Evolutionary conservation across 2,797 vertebrate genomes (phyloP).

Genomic region (Perdix hodgsoniae): DNA sequence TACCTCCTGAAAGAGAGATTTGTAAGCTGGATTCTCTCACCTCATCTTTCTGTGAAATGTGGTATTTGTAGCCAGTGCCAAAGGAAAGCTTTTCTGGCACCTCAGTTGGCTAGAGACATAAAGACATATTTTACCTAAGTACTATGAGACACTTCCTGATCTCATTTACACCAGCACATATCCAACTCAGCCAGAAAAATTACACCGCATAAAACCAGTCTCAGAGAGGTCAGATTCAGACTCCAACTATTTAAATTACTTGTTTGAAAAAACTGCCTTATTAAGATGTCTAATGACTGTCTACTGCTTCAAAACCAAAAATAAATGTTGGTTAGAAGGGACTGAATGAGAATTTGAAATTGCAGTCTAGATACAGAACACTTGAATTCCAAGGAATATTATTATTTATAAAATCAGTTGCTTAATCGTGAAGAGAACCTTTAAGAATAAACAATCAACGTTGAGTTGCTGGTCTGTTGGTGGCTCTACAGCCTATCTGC

Average conservation of each 20-base stretch:
- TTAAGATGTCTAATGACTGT: conserved; percentile 15
- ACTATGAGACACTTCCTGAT: conserved; percentile 43
- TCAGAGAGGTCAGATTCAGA: conserved; percentile 9
- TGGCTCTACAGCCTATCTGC: neutral
- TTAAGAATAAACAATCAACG: neutral
- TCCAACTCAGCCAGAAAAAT: conserved; percentile 10
- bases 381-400: neutral
- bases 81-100: conserved; percentile 34
- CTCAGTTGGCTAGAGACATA: conserved; percentile 37
- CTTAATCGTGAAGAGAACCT: neutral
- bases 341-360: conserved; percentile 6
- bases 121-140: conserved; percentile 19
- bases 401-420: neutral
- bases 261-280: conserved; percentile 20
- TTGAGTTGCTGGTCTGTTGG: neutral
- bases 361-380: neutral
- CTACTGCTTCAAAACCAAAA: neutral
- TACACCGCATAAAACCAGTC: neutral
- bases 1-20: neutral
- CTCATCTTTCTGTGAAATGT: conserved; percentile 17
- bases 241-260: neutral
- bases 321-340: neutral
- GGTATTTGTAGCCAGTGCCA: conserved; percentile 26
- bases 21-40: conserved; percentile 29
- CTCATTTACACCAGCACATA: conserved; percentile 28